Evolutionary conservation across 2,888 invertebrate genomes (phyloP).

Genomic region (Lasioglossum villosulum): DNA sequence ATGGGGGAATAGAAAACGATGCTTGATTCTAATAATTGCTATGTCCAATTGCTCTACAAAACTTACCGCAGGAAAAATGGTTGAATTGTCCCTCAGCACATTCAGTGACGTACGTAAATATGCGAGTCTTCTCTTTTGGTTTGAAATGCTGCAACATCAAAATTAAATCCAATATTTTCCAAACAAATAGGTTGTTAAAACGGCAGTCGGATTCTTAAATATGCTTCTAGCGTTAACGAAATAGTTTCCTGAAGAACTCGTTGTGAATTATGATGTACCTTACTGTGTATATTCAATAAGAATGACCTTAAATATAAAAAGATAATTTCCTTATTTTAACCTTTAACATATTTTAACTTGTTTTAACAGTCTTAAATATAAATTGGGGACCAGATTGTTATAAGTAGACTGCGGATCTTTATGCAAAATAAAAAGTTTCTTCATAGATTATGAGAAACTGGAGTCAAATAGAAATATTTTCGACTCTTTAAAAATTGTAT

Average conservation of each 20-base stretch:
- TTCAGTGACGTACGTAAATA: conserved; percentile 67
- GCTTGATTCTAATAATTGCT: conserved; percentile 70
- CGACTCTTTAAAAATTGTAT: too few relatives aligned
- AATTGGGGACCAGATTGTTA: not conserved
- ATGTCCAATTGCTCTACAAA: conserved; percentile 72
- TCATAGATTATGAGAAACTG: too few relatives aligned
- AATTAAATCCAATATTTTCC: not conserved
- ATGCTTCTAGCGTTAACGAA: conserved; percentile 64
- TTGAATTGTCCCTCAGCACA: conserved; percentile 71
- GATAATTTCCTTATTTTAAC: not conserved
- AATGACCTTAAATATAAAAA: not conserved
- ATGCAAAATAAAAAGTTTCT: too few relatives aligned
- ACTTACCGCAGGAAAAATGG: conserved; percentile 77
- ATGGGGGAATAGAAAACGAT: conserved; percentile 52
- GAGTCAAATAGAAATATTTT: too few relatives aligned
- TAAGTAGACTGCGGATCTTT: too few relatives aligned
- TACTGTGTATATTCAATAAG: not conserved
- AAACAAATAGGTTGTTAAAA: conserved; percentile 61
- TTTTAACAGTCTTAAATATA: not conserved
- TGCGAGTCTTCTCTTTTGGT: not conserved
- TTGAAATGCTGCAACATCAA: not conserved
- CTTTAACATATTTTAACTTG: too few relatives aligned
- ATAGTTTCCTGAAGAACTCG: not conserved
- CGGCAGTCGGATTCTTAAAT: conserved; percentile 67
- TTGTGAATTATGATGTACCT: not conserved